Base-by-base conservation (phyloP, 2,113 vertebrate genomes). In the Dipodomys stephensi region DNA sequence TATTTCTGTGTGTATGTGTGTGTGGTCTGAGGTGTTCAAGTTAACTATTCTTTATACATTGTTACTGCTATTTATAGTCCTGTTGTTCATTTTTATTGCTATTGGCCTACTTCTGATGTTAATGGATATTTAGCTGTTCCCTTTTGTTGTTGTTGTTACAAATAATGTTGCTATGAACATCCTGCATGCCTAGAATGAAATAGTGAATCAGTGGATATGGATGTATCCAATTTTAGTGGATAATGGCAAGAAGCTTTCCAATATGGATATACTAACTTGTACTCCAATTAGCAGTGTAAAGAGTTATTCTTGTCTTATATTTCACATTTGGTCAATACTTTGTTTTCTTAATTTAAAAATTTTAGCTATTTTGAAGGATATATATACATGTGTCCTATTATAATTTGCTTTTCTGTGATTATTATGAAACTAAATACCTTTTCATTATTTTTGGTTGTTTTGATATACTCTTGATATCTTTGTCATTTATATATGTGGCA, bases 251-350 rank as follows among this genome's bases (percentile, higher is more conserved):
- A 49, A 80, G 4, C 84, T 83, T 96, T 44, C 67, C 30, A 16
- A 67, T 83, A 25, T 20, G 62, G 25, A 71, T 92, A 39, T 39
- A 39, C 39, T 39, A 77, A 82, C 80, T 69, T 78, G 9, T 79
- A 67, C 53, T 85, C 28, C 27, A 10, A 10, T 28, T 81, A 72
- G 7, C 28, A 73, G 49, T 82, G 3, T 62, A 4, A 49, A 30
- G 60, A 87, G 46, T 71, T 83, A 19, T 82, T 95, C 92, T 88
- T 85, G 32, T 65, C 2, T 78, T 71, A 15, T 84, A 46, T 88
- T 90, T 10, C 18, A 27, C 27, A 53, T 62, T 92, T 83, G 10
- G 83, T 27, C 57, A 28, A 35, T 60, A 49, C 3, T 92, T 60
- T 62, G 25, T 76, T 73, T 89, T 72, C 18, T 46, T 93, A 69